These are phyloP conservation scores for Montipora capitata DNA, from an alignment of 92 coral and sea anemone species.

Conservation along the genomic window DNA sequence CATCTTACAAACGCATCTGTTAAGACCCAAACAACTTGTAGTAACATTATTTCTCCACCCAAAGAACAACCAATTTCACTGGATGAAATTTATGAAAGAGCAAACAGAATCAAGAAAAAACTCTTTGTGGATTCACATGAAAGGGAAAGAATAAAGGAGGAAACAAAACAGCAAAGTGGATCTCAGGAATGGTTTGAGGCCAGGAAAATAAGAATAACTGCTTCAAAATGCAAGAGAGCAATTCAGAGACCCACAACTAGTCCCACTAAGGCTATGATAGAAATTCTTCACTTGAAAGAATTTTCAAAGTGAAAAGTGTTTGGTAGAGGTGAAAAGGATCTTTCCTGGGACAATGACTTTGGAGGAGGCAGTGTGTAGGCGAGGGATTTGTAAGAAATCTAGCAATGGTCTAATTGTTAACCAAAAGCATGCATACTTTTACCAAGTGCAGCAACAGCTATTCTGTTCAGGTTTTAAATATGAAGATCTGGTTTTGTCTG, in stretches of 20 bases:
- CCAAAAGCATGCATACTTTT: conserved; percentile 69
- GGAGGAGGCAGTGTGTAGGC: conserved; percentile 47
- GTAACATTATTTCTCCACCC: too few species aligned
- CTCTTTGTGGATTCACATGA: background rate
- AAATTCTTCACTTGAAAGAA: background rate
- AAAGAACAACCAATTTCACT: too few species aligned
- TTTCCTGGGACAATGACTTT: conserved; percentile 30
- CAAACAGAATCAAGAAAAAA: background rate
- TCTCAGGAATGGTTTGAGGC: background rate
- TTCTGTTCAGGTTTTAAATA: conserved; percentile 52
- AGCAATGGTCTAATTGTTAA: conserved; percentile 41
- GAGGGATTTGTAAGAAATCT: conserved; percentile 58
- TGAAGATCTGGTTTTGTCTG: conserved; percentile 45
- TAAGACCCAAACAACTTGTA: too few species aligned
- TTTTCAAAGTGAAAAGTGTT: conserved; percentile 20
- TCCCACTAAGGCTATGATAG: too few species aligned
- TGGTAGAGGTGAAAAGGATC: conserved; percentile 54
- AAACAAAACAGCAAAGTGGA: conserved; percentile 1
- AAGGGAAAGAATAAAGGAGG: background rate
- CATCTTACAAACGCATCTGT: too few species aligned
- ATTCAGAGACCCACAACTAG: too few species aligned
- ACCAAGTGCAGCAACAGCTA: conserved; percentile 71
- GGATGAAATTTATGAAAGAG: too few species aligned
- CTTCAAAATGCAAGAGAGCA: too few species aligned
- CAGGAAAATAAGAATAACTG: too few species aligned